These are phyloP conservation scores for Coelopa pilipes DNA, from an alignment of 2,888 invertebrate species.

Conservation along the genomic window DNA sequence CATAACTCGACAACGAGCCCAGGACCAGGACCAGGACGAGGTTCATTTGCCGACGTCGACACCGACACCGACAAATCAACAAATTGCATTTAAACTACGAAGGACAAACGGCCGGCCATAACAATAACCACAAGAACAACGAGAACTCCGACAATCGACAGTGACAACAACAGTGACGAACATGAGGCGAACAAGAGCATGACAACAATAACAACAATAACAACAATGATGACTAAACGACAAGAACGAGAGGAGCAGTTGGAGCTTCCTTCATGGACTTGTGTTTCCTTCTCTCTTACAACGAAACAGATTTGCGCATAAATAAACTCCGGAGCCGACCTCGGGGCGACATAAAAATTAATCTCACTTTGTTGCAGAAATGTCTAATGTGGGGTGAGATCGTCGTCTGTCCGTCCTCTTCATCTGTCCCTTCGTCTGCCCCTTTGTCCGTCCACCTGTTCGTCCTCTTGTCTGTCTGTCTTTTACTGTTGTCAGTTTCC, in stretches of 20 bases:
- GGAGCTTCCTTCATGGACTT: not conserved
- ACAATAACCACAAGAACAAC: not conserved
- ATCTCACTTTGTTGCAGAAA: conserved; percentile 25
- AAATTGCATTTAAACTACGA: conserved; percentile 28
- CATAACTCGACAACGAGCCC: conserved; percentile 22
- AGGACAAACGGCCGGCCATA: conserved; percentile 8
- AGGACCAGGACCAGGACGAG: not conserved
- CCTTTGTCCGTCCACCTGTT: not conserved
- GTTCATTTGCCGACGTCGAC: not conserved
- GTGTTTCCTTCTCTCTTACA: conserved; percentile 7
- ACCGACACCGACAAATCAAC: conserved; percentile 2
- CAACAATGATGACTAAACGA: too few relatives aligned
- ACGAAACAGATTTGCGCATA: conserved; percentile 24
- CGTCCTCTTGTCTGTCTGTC: not conserved
- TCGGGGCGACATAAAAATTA: conserved; percentile 30
- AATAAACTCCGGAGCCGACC: conserved; percentile 14
- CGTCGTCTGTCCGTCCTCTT: not conserved
- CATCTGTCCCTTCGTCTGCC: not conserved
- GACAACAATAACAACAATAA: too few relatives aligned
- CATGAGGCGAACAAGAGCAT: too few relatives aligned
- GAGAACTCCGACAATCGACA: too few relatives aligned
- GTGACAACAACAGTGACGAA: too few relatives aligned
- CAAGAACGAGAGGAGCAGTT: not conserved
- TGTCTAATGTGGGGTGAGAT: not conserved
- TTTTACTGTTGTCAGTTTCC: conserved; percentile 48